Conservation (phyloP, 2,113 vertebrate species). For the Malurus alboscapulatus region DNA sequence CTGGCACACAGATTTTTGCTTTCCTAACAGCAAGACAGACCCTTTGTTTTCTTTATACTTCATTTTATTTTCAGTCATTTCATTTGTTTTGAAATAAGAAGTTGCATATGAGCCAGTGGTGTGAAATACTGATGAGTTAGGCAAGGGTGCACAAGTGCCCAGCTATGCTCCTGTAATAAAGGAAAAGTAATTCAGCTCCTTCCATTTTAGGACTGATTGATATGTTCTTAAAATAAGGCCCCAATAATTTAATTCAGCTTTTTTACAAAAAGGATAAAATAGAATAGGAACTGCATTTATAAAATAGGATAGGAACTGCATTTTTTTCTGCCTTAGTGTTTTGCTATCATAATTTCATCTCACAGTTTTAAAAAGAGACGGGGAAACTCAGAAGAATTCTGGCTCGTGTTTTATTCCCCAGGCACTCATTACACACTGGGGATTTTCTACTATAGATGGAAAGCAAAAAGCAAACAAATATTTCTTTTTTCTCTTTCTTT, state of each 20-base stretch:
- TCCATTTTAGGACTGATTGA: background rate
- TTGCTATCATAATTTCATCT: background rate
- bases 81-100: background rate
- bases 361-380: background rate
- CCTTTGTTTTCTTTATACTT: background rate
- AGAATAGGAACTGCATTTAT: background rate
- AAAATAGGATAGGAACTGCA: background rate
- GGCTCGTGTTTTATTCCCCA: background rate
- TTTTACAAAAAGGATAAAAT: background rate
- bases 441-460: conserved; percentile 19
- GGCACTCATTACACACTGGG: background rate
- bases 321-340: background rate
- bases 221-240: background rate
- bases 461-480: background rate
- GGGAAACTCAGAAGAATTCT: background rate
- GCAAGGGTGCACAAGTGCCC: background rate
- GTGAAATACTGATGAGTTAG: background rate
- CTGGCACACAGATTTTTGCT: background rate
- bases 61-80: background rate
- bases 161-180: background rate
- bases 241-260: background rate
- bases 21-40: background rate
- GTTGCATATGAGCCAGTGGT: background rate
- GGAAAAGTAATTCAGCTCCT: background rate
- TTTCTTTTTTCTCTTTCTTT: background rate